These are phyloP conservation scores for Microplitis manilae DNA, from an alignment of 2,888 invertebrate genomes.

Conservation along the genomic window DNA sequence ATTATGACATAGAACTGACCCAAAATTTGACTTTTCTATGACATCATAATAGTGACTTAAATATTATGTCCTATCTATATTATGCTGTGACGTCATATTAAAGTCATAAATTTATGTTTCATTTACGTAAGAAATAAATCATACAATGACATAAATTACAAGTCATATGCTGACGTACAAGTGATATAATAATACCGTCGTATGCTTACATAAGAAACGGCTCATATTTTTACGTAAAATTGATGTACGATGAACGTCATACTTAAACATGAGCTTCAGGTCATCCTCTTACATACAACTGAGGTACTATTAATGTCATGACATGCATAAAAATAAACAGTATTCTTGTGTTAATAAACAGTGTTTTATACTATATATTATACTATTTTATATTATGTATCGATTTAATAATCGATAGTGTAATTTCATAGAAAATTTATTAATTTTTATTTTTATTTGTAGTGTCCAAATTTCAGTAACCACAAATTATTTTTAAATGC, in stretches of 20 bases:
- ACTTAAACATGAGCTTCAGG: conserved; percentile 8
- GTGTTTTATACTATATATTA: neutral
- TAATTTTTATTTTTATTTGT: neutral
- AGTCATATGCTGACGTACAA: conserved; percentile 12
- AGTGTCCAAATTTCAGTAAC: neutral
- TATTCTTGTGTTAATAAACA: neutral
- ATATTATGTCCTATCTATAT: neutral
- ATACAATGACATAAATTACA: conserved; percentile 14
- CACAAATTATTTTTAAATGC: neutral
- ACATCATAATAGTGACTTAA: conserved; percentile 5
- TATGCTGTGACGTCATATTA: conserved; percentile 10
- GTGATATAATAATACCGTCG: neutral
- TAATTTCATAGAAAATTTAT: neutral
- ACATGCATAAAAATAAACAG: neutral
- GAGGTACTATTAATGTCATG: neutral
- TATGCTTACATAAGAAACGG: conserved; percentile 4
- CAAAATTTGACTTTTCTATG: conserved; percentile 12
- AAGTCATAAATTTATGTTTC: conserved; percentile 4
- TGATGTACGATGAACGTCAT: conserved; percentile 9
- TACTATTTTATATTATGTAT: neutral
- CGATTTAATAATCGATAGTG: neutral
- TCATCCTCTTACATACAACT: neutral
- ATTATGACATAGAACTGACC: neutral
- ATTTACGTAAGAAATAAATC: conserved; percentile 8
- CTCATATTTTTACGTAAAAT: conserved; percentile 13